Conservation (phyloP, 2,797 vertebrate genomes). For the Mycteria americana region DNA sequence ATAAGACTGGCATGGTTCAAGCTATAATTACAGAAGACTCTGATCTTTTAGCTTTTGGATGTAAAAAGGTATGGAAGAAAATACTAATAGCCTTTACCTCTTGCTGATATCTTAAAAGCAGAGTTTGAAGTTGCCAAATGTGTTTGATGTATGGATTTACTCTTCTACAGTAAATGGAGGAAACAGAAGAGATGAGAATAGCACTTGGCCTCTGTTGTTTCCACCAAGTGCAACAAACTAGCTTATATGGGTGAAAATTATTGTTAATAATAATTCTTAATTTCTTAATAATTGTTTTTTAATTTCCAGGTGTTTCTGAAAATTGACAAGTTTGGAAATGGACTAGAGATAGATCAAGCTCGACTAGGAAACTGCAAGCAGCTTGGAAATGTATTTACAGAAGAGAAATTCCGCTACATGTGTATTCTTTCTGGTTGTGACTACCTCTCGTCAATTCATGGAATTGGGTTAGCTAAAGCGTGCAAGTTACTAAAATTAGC, state of each 20-base stretch:
- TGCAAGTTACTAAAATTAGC: constrained; percentile 89
- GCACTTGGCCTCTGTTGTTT: neutral
- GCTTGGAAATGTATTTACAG: constrained; percentile 92
- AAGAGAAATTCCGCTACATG: constrained; percentile 97
- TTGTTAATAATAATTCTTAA: too few relatives aligned
- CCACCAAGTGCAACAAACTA: neutral
- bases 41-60: constrained; percentile 95
- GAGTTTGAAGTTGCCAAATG: neutral
- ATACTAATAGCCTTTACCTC: neutral
- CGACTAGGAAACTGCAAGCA: constrained; percentile 89
- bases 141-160: neutral
- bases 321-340: constrained; percentile 95
- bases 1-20: constrained; percentile 86
- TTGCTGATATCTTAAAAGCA: neutral
- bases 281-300: neutral
- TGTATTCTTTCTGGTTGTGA: constrained; percentile 98
- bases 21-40: constrained; percentile 97
- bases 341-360: constrained; percentile 88
- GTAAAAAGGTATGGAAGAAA: constrained; percentile 86
- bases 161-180: neutral
- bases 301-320: constrained; percentile 91
- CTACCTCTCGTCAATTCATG: constrained; percentile 91
- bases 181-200: neutral
- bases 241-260: neutral
- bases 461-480: constrained; percentile 94